Evolutionary conservation across 53 echinoderm and acorn worm species (phyloP).

Genomic region (Hippasteria phrygiana): DNA sequence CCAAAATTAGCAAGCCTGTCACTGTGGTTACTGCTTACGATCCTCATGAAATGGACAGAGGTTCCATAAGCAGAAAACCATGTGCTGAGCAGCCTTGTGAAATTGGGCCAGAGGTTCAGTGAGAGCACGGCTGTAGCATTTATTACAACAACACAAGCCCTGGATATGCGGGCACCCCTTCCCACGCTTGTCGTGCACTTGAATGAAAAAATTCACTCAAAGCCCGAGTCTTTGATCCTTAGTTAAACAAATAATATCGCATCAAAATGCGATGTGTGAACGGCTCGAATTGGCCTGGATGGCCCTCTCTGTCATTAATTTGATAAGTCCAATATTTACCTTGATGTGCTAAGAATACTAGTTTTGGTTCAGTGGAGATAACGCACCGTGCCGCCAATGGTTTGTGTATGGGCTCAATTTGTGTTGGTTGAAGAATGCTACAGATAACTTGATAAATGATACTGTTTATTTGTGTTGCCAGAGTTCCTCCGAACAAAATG

Average conservation of each 20-base stretch:
- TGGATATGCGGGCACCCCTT: neutral
- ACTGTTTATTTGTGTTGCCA: neutral
- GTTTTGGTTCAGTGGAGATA: neutral
- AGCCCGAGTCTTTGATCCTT: neutral
- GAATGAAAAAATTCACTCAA: neutral
- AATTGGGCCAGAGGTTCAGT: too few relatives aligned
- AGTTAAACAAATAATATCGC: neutral
- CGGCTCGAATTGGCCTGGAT: neutral
- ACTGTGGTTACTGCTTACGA: too few relatives aligned
- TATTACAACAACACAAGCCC: neutral
- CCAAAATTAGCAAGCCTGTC: too few relatives aligned
- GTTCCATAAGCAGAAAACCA: too few relatives aligned
- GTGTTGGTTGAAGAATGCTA: neutral
- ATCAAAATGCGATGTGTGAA: neutral
- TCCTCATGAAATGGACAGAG: too few relatives aligned
- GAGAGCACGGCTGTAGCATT: too few relatives aligned
- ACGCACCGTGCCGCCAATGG: too few relatives aligned
- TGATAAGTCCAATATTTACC: constrained; percentile 6
- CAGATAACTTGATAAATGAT: neutral
- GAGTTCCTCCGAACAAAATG: too few relatives aligned
- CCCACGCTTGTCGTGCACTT: neutral
- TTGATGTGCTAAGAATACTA: neutral
- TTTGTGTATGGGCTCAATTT: too few relatives aligned
- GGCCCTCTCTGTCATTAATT: neutral
- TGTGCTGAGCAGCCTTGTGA: too few relatives aligned